Base-by-base conservation (phyloP, 2,888 invertebrate species). In the Chromoteleia sp. region DNA sequence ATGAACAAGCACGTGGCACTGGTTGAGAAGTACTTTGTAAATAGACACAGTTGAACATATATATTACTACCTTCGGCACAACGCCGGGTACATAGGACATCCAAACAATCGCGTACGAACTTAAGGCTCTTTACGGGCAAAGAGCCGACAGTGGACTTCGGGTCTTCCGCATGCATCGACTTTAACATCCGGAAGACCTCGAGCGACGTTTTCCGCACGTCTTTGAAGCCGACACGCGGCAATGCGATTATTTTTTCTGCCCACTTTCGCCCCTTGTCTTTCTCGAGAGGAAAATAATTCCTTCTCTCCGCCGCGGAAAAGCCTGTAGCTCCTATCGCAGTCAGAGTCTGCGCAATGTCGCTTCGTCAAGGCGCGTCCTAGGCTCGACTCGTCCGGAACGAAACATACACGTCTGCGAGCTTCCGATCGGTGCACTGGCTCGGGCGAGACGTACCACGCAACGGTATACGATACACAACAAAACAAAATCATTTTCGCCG, bases 381-480 rank as follows among this genome's bases (percentile, higher is more conserved):
- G 81, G 77, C 74, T 82, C 74, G 74, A 54, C 61, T 63, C 45
- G 77, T 82, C 77, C 77, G 70, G 77, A 82, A 77, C 81, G 81
- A 56, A 74, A 74, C 54, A 70, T 77, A 78, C 77, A 70, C 70
- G 77, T 77, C 65, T 65, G 68, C 61, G 74, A 65, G 74, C 77
- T 74, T 59, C 56, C 74, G 56, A 56, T 33, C 67, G 59, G 52
- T 54, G 48, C 59, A 67, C 73, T 41, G 45, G 68, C 79, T 61
- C 73, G 54, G 70, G 14, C 50, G 65, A 45, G 65, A 43, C 58
- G 73, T 30, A 52, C 36, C 17, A 19, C 8, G 10, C 43, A 29
- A 59, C 10, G 7, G 1, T 33, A 10, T 8, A 10, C 2, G 15
- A n/a, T n/a, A n/a, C 30, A 1, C 48, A 65, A 19, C 19, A 29